phyloP scores from a whole-genome alignment of 2,888 invertebrate genomes.

The Mycogona germanica region DNA sequence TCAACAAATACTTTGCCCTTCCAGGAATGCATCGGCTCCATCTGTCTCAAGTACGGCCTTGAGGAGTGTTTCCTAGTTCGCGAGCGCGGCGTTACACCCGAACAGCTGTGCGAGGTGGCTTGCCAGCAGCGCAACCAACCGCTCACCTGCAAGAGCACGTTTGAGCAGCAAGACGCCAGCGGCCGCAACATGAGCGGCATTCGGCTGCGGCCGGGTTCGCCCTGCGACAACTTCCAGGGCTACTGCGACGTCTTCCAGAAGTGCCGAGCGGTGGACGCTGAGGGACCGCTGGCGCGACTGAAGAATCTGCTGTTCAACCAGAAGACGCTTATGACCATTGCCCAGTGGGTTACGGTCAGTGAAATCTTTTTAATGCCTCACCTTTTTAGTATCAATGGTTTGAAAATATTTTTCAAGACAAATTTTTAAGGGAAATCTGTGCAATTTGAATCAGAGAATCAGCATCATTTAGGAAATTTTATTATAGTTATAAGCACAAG shows the following conservation, averaged over 20 bases:
- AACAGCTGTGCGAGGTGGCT: conserved; percentile 86
- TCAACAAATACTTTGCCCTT: background rate
- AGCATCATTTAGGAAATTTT: too few relatives aligned
- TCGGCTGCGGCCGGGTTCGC: conserved; percentile 76
- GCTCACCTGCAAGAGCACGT: conserved; percentile 67
- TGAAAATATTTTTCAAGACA: too few relatives aligned
- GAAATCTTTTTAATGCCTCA: background rate
- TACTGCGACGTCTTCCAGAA: conserved; percentile 99
- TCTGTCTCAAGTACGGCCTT: conserved; percentile 89
- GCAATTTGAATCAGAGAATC: too few relatives aligned
- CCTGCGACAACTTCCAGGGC: conserved; percentile 97
- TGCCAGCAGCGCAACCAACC: conserved; percentile 59
- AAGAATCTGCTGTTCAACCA: conserved; percentile 91
- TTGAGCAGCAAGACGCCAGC: conserved; percentile 44
- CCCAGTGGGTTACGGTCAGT: conserved; percentile 78
- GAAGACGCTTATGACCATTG: conserved; percentile 72
- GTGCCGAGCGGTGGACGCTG: conserved; percentile 96
- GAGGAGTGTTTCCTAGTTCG: conserved; percentile 87
- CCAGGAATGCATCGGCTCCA: conserved; percentile 78
- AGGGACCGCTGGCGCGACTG: conserved; percentile 89
- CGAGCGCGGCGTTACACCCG: conserved; percentile 49
- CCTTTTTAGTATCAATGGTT: too few relatives aligned
- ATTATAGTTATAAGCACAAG: too few relatives aligned
- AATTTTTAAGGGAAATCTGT: too few relatives aligned
- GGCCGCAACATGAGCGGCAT: conserved; percentile 30